Conservation (phyloP, 2,888 invertebrate genomes). For the Dorcus hopei region DNA sequence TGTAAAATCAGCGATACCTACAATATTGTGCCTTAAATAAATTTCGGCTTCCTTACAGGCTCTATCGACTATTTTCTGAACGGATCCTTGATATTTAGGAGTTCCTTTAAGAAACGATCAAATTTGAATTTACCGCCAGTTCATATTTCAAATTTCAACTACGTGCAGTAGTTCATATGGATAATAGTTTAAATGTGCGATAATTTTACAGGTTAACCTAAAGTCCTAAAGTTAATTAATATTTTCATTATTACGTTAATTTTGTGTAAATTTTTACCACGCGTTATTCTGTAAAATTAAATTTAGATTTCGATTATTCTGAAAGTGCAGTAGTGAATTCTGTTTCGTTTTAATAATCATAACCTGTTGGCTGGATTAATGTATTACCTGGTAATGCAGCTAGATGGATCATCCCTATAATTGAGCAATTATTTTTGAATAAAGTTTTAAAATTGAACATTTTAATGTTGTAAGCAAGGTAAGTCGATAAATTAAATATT, state of each 20-base stretch:
- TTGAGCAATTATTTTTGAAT: constrained; percentile 50
- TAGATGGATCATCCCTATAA: constrained; percentile 73
- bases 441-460: constrained; percentile 42
- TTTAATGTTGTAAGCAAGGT: constrained; percentile 8
- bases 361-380: too few relatives aligned
- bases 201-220: not conserved
- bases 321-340: too few relatives aligned
- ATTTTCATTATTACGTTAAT: too few relatives aligned
- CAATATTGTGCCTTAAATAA: constrained; percentile 49
- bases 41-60: constrained; percentile 61
- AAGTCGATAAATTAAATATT: not conserved
- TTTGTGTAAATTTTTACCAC: too few relatives aligned
- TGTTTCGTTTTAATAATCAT: too few relatives aligned
- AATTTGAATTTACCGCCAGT: not conserved
- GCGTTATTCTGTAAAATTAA: too few relatives aligned
- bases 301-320: too few relatives aligned
- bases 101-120: constrained; percentile 52
- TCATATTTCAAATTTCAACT: too few relatives aligned
- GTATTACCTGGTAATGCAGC: constrained; percentile 63
- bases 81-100: constrained; percentile 55
- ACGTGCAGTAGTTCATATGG: not conserved
- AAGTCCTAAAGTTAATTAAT: too few relatives aligned
- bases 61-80: constrained; percentile 56
- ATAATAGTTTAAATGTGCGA: not conserved
- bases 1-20: constrained; percentile 14